Percentiles rank a stretch among this genome's conserved stretches.
Conservation (phyloP, 2,797 vertebrate genomes). For the Myotis vivesi region DNA sequence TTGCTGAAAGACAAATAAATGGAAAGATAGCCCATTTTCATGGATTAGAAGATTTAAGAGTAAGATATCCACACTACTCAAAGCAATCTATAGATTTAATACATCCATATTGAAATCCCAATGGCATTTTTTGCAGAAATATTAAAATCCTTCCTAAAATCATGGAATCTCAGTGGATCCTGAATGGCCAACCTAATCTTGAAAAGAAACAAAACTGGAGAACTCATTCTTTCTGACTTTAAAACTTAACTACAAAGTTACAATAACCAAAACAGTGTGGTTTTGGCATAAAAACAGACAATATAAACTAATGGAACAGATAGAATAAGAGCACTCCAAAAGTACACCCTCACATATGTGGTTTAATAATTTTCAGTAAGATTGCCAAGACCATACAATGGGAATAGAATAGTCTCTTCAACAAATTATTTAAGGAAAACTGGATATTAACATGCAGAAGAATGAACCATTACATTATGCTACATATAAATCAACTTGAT, state of each 20-base stretch:
- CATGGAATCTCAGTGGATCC: not conserved
- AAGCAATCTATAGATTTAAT: not conserved
- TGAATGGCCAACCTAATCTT: not conserved
- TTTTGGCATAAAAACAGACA: not conserved
- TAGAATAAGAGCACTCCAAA: not conserved
- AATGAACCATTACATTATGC: not conserved
- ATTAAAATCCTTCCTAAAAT: not conserved
- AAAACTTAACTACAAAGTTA: not conserved
- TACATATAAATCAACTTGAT: not conserved
- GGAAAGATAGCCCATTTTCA: not conserved
- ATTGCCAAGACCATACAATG: not conserved
- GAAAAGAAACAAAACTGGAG: not conserved
- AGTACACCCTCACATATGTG: not conserved
- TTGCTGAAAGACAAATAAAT: not conserved
- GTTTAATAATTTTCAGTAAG: not conserved
- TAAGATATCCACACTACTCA: not conserved
- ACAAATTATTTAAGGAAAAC: not conserved
- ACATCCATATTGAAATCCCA: not conserved
- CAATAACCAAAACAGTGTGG: not conserved
- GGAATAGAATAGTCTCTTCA: not conserved
- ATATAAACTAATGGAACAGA: not conserved
- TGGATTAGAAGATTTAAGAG: not conserved
- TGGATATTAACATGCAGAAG: not conserved
- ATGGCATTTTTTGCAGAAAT: not conserved
- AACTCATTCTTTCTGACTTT: not conserved